Base-by-base conservation (phyloP, 2,888 invertebrate species). In the Phalera bucephala region DNA sequence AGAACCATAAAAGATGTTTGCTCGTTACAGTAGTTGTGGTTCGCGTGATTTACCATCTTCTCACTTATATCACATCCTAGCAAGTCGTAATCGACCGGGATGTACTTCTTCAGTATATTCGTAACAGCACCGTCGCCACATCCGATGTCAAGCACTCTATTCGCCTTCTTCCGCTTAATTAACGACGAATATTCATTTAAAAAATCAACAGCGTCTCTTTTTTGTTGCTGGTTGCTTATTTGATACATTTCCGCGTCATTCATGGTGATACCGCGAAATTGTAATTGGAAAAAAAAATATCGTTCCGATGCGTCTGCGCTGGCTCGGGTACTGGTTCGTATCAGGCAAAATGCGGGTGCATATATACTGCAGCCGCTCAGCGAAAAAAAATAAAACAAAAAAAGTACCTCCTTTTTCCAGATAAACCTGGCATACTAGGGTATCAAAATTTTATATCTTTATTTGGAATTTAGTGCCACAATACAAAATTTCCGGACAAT, bases 161-260 rank as follows among this genome's bases (percentile, higher is more conserved):
- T 13, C 0, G 27, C 30, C 28, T 26, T 10, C 12, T 21, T 29
- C 36, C 36, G 36, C 7, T 26, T 31, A 8, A 40, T 26, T 17
- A n/a, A 33, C 5, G 29, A n/a, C 2, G 25, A 21, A 15, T 30
- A 40, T 13, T 40, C 36, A 4, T 30, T 10, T 2, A 40, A 21
- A 5, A 10, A 30, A 0, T n/a, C 1, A 7, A 10, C 8, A 3
- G 33, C 33, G 8, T 36, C 33, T 12, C n/a, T 26, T 27, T 21
- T 26, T 59, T 59, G 31, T 82, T 78, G 45, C 86, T 83, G 32
- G 80, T 80, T 36, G 72, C 72, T 34, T 70, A 14, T 14, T 2
- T 4, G 8, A 9, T 27, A 27, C 27, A 14, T n/a, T 27, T 27
- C 27, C 1, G 13, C 14, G 27, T 27, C 14, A 5, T 27, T 13